Conservation (phyloP, 2,797 vertebrate species). For the Glyptemys insculpta region DNA sequence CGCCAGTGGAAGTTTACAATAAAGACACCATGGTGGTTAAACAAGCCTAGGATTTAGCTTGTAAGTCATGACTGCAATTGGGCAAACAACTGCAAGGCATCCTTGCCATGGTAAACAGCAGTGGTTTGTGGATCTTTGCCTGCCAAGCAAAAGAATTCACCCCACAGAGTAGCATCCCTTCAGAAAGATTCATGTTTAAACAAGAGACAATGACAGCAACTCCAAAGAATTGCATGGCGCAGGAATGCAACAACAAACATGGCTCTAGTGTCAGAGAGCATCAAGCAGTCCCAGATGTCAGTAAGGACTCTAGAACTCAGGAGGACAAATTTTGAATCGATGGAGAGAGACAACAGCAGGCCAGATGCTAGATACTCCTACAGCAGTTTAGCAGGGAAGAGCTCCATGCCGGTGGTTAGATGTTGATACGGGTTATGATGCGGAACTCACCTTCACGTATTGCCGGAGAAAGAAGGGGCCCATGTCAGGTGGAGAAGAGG, state of each 20-base stretch:
- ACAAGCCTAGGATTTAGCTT: background rate
- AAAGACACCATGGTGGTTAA: background rate
- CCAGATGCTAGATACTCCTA: background rate
- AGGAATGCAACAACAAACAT: rapidly evolving
- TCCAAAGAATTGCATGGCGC: background rate
- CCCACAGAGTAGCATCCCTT: background rate
- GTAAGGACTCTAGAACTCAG: rapidly evolving
- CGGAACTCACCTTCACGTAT: conserved; percentile 93
- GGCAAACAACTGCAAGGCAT: background rate
- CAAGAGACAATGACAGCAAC: background rate
- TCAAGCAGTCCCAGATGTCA: rapidly evolving
- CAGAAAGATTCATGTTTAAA: background rate
- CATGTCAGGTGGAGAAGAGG: conserved; percentile 97
- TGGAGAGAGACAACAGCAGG: background rate
- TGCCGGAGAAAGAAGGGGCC: conserved; percentile 98
- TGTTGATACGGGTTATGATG: rapidly evolving
- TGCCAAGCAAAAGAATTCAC: background rate
- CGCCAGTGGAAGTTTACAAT: background rate
- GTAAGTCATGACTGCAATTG: background rate
- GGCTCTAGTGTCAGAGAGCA: background rate
- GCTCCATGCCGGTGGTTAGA: background rate
- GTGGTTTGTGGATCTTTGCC: background rate
- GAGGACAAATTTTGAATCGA: background rate
- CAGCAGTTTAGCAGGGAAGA: background rate
- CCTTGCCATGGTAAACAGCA: background rate